Evolutionary conservation across 2,797 vertebrate genomes (phyloP).

Genomic region (Gobio occitaniae): DNA sequence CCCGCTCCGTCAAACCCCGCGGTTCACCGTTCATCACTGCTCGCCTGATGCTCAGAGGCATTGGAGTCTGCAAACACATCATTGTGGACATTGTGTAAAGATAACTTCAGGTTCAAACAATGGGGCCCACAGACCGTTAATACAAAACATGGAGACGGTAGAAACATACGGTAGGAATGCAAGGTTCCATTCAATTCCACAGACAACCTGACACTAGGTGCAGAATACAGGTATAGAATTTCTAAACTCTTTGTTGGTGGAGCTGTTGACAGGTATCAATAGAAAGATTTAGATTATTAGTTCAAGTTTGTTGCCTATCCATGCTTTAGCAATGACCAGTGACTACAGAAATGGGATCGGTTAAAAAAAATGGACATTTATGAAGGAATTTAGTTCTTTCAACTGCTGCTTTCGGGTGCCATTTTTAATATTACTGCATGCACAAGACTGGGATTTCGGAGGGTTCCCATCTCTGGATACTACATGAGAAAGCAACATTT

Average conservation of each 20-base stretch:
- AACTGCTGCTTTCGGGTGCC: background rate
- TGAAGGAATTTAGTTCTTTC: background rate
- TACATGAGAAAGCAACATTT: too few species aligned
- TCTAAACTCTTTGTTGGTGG: background rate
- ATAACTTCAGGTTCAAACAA: constrained; percentile 61
- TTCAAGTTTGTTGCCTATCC: background rate
- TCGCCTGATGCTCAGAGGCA: constrained; percentile 54
- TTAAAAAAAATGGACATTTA: background rate
- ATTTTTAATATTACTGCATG: too few species aligned
- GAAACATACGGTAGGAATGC: constrained; percentile 38
- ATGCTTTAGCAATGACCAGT: background rate
- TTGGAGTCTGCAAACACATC: constrained; percentile 58
- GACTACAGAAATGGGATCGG: background rate
- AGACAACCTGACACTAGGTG: background rate
- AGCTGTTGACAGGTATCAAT: background rate
- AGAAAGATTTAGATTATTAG: background rate
- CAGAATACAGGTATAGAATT: background rate
- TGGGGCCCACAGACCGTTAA: constrained; percentile 45
- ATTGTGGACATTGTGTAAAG: constrained; percentile 64
- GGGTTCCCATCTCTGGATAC: too few species aligned
- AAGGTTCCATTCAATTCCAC: constrained; percentile 15
- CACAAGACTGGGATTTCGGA: background rate
- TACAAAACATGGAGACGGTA: constrained; percentile 34
- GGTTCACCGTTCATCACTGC: constrained; percentile 73
- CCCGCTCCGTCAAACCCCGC: constrained; percentile 71